Conservation (phyloP, 2,113 vertebrate species). For the Lagopus muta region DNA sequence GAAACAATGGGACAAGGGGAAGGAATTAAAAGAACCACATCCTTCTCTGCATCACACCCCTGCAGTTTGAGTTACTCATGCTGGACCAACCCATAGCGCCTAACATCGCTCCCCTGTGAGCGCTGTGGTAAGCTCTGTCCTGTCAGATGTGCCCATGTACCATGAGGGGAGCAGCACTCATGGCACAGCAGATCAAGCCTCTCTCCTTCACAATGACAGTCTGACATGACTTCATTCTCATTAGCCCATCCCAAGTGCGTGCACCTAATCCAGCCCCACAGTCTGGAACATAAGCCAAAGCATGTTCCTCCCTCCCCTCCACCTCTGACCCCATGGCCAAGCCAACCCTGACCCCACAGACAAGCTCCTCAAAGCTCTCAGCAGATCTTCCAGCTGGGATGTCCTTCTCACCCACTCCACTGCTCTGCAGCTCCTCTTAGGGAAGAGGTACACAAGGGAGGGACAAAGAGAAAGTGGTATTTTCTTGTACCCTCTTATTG, state of each 20-base stretch:
- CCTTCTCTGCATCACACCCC: slow-evolving; percentile 33
- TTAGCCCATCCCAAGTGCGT: background rate
- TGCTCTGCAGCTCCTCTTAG: background rate
- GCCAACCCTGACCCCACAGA: background rate
- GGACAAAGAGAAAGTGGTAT: background rate
- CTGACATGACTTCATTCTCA: background rate
- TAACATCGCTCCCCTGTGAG: background rate
- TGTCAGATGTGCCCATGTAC: background rate
- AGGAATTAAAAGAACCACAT: slow-evolving; percentile 56
- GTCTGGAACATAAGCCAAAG: background rate
- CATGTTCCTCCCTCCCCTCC: background rate
- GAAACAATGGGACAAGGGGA: slow-evolving; percentile 44
- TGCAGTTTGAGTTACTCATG: background rate
- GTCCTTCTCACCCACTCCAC: background rate
- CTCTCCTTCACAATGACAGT: background rate
- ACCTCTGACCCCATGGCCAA: background rate
- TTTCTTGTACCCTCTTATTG: background rate
- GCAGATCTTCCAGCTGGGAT: background rate
- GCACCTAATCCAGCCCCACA: background rate
- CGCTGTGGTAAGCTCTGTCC: background rate
- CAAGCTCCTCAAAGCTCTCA: background rate
- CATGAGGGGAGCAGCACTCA: background rate
- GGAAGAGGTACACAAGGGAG: background rate
- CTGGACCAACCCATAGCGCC: background rate
- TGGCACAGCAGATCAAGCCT: background rate